Evolutionary conservation across 2,888 invertebrate species (phyloP).

Genomic region (Chironomus riparius): DNA sequence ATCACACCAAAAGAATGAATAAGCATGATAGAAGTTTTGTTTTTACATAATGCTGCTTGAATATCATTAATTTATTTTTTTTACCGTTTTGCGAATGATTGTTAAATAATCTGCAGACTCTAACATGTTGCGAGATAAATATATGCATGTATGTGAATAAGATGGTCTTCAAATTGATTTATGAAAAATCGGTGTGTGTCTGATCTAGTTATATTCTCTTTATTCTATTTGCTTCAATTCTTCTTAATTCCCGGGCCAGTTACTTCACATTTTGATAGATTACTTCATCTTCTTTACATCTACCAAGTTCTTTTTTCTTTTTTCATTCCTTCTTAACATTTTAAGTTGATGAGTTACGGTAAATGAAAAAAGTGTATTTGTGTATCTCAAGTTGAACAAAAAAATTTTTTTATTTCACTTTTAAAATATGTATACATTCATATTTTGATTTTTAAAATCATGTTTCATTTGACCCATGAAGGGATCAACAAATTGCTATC

Average conservation of each 20-base stretch:
- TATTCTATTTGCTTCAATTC: background rate
- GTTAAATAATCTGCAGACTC: background rate
- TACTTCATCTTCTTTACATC: background rate
- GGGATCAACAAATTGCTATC: background rate
- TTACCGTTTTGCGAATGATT: background rate
- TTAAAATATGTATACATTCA: no score
- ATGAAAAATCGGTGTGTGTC: constrained; percentile 4
- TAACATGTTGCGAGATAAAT: background rate
- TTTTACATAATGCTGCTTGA: background rate
- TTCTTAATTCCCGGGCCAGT: constrained; percentile 5
- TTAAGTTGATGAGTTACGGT: background rate
- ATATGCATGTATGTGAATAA: background rate
- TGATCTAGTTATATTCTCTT: background rate
- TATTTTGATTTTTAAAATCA: no score
- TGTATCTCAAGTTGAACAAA: background rate
- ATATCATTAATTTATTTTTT: background rate
- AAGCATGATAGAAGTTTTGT: background rate
- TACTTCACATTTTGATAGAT: constrained; percentile 4
- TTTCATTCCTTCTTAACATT: background rate
- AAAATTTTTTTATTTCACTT: no score
- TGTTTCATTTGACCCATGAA: no score
- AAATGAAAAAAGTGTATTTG: background rate
- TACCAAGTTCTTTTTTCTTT: background rate
- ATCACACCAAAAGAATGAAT: background rate
- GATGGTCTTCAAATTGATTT: background rate